Evolutionary conservation across 2,797 vertebrate species (phyloP), one percentile per base, ranked within the genome.

Genomic region (Streptopelia turtur): DNA sequence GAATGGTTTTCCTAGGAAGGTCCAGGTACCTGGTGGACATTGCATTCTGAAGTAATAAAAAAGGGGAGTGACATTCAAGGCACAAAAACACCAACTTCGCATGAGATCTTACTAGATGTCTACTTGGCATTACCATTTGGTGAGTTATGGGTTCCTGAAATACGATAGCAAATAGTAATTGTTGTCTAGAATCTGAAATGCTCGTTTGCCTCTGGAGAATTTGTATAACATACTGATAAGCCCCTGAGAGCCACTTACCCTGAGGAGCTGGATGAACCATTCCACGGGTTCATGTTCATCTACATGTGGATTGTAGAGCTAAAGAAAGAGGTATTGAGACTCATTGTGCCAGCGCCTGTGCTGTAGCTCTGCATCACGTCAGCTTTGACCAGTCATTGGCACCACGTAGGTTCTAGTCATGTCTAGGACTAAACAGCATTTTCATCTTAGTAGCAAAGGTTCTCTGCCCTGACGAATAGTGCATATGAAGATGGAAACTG

Each of bases 21-120:
- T 52, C 94, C 95, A 18, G 97, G 97, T 68, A 75, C 83, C 57
- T 97, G 97, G 97, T 96, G 97, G 96, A 96, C 93, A 27, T 87
- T 98, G 55, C 71, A 97, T 89, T 97, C 97, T 80, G 94, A 97
- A 94, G 47, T 97, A 61, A 65, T 97, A 79, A 93, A 87, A 96
- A 93, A 93, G 3, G 96, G 93, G 74, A 85, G 18, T 80, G 97
- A 97, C 59, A 95, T 97, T 83, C 91, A 95, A 94, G 96, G 96
- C 55, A 96, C 95, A 81, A 95, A 90, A 95, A 93, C 87, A 59
- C 92, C 97, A 65, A 97, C 95, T 39, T 71, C 81, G n/a, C 95
- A 97, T 76, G 83, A 97, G 76, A 93, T 97, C 85, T 87, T 98
- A 83, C 41, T 98, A 57, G 97, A 98, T 88, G 23, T 97, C 76